Evolutionary conservation across 1,140 invertebrate species (phyloP), one percentile per base, ranked within the genome.

Genomic region (Arctopsyche grandis): DNA sequence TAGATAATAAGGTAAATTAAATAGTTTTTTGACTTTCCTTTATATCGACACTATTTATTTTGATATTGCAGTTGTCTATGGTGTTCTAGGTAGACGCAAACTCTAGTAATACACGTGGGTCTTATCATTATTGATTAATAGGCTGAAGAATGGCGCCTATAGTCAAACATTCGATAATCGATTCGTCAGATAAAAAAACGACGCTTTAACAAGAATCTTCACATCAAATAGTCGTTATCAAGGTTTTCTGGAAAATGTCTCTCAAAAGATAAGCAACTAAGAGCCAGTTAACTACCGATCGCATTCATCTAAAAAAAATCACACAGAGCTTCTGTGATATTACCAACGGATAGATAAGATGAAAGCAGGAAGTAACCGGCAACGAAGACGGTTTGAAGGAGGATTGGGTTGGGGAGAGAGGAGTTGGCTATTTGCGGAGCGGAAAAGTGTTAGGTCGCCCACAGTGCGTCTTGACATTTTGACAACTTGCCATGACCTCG

Each of bases 401-500:
- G 74, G 74, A 56, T 76, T 5, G n/a, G 48, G 48, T 19, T 14
- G 14, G 70, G 4, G 21, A 16, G 56, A 60, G 21, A 21, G 56
- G 56, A 16, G 56, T 60, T 60, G 74, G 5, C 38, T 76, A 76
- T 76, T 76, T 76, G 44, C 24, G 43, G 56, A 76, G 24, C 74
- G 74, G 58, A 76, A 76, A 76, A 76, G 46, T 58, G 56, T 44
- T 43, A 9, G 56, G 52, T 38, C 70, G 38, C 70, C 70, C 70
- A 74, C 70, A 43, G 14, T 16, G 19, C 60, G 10, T 26, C 26
- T n/a, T 69, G 46, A 29, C 73, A 60, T 26, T 21, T 76, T 76
- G 74, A 63, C 74, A 76, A 76, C 14, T 76, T 76, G 74, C 74
- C 74, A 76, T 63, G 74, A 76, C 74, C 74, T 76, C 74, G 74